Base-by-base conservation (phyloP, 1,140 invertebrate species). In the Venturia canescens region DNA sequence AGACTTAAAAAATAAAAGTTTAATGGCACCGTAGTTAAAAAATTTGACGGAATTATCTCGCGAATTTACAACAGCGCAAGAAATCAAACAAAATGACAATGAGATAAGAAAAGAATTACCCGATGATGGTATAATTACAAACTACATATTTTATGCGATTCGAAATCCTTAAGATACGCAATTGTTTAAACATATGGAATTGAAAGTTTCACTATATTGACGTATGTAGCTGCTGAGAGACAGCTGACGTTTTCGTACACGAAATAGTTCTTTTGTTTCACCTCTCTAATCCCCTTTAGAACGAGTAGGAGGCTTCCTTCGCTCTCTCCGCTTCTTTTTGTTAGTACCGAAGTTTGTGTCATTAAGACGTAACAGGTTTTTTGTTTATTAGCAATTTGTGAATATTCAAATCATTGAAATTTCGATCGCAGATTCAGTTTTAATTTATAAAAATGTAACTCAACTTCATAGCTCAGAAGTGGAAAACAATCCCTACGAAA, bases 221-320 rank as follows among this genome's bases (percentile, higher is more conserved):
- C 78, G 80, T 80, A 80, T 72, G 70, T 48, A 80, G 74, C 72
- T 80, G 76, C 82, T 80, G 71, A 80, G 77, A 63, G 80, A 50
- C 60, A 18, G 38, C 1, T 75, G 79, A 72, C 38, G 71, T 44
- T 80, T n/a, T 78, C 70, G 57, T 76, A 82, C 76, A 83, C 69
- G 38, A 63, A 3, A 66, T 77, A 31, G 63, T 23, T 31, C 34
- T 75, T 79, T 67, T 44, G 63, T 53, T 53, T 18, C 71, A 71
- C 31, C 29, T 31, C 66, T 31, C 27, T 26, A 9, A 69, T 18
- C 23, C 29, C 3, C 66, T 31, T 3, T 15, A 76, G 80, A 74
- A 67, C 66, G 15, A 57, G 60, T 63, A 23, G 5, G 60, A 4
- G 23, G 26, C 27, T 63, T 27, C 27, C 9, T 63, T 15, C 9